phyloP scores from a whole-genome alignment of 2,888 invertebrate species.

The Lochmaea capreae region DNA sequence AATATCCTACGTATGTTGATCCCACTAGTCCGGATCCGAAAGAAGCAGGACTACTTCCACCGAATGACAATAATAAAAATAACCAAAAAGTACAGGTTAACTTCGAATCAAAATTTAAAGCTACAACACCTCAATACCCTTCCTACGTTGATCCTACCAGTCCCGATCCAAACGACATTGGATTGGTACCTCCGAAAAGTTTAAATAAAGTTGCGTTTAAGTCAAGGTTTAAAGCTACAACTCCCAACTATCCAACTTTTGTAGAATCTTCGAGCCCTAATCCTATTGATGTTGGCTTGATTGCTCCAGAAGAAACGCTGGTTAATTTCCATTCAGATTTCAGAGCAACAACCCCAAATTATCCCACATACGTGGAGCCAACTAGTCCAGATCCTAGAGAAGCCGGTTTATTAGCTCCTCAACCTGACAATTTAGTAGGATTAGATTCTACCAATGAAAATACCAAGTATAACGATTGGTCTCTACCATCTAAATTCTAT shows the following conservation, averaged over 20 bases:
- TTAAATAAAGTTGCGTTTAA: slow-evolving; percentile 47
- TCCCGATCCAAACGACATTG: slow-evolving; percentile 47
- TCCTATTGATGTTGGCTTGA: slow-evolving; percentile 52
- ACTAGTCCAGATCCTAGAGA: slow-evolving; percentile 50
- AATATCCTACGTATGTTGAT: slow-evolving; percentile 52
- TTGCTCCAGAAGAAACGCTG: slow-evolving; percentile 47
- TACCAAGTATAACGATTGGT: slow-evolving; percentile 2
- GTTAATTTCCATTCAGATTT: slow-evolving; percentile 52
- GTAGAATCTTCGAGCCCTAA: slow-evolving; percentile 54
- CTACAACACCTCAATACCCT: slow-evolving; percentile 56
- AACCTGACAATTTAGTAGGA: slow-evolving; percentile 14
- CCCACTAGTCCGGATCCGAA: slow-evolving; percentile 52
- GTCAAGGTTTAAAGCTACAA: slow-evolving; percentile 55
- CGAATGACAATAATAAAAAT: slow-evolving; percentile 32
- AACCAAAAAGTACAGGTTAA: slow-evolving; percentile 19
- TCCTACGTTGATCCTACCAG: slow-evolving; percentile 44
- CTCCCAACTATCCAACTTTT: slow-evolving; percentile 54
- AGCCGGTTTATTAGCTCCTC: slow-evolving; percentile 47
- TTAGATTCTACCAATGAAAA: slow-evolving; percentile 19
- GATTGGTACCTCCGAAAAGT: slow-evolving; percentile 50
- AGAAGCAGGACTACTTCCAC: slow-evolving; percentile 52
- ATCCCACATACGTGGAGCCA: slow-evolving; percentile 52
- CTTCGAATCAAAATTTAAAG: slow-evolving; percentile 53
- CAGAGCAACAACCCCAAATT: slow-evolving; percentile 52
- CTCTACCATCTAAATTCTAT: slow-evolving; percentile 51